These are phyloP conservation scores for Helarctos malayanus DNA, from an alignment of 2,797 vertebrate species.

Conservation along the genomic window DNA sequence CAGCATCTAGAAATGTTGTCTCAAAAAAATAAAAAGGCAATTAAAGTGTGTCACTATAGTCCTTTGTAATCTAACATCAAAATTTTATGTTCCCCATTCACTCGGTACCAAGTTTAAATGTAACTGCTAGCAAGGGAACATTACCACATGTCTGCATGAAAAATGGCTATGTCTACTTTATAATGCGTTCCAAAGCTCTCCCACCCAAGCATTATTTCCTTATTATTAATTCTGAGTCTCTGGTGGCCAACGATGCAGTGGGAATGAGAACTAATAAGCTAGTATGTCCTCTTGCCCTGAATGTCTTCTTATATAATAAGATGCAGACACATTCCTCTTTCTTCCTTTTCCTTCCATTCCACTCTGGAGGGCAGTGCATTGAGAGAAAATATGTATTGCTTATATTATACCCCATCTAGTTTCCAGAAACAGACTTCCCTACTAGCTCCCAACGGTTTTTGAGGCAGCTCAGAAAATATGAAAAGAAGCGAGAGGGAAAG, in stretches of 20 bases:
- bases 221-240: slow-evolving; percentile 74
- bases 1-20: not conserved
- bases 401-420: not conserved
- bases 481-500: not conserved
- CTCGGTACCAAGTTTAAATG: slow-evolving; percentile 64
- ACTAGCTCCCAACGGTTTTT: not conserved
- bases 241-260: slow-evolving; percentile 14
- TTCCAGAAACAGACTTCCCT: not conserved
- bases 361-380: not conserved
- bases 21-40: not conserved
- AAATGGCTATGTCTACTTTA: slow-evolving; percentile 55
- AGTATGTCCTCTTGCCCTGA: not conserved
- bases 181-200: slow-evolving; percentile 54
- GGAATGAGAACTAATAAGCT: slow-evolving; percentile 50
- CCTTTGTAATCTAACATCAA: slow-evolving; percentile 69
- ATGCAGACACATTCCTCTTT: not conserved
- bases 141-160: slow-evolving; percentile 55
- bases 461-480: slow-evolving; percentile 20
- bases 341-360: not conserved
- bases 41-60: not conserved
- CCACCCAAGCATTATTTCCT: slow-evolving; percentile 40
- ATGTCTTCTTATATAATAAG: not conserved
- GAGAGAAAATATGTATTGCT: not conserved
- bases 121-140: slow-evolving; percentile 69
- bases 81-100: slow-evolving; percentile 70